A percentile compares a stretch with the other conserved stretches of the same genome.
phyloP scores from a whole-genome alignment of 2,797 vertebrate species.

The Garrulus glandarius region DNA sequence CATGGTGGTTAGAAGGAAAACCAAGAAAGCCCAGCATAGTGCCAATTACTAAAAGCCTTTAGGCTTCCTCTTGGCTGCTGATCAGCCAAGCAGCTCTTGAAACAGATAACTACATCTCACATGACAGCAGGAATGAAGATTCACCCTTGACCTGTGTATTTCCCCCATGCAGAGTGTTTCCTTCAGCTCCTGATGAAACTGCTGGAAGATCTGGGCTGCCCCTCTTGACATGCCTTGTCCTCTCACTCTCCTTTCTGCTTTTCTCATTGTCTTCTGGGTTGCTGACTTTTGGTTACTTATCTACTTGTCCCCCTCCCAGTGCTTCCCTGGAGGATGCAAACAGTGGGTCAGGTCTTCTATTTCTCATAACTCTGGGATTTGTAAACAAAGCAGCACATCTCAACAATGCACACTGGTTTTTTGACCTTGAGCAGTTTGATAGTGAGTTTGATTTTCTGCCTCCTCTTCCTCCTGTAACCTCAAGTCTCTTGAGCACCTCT shows the following conservation, averaged over 20 bases:
- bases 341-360: background rate
- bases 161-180: background rate
- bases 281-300: background rate
- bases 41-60: background rate
- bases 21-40: background rate
- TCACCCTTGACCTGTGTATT: background rate
- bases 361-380: background rate
- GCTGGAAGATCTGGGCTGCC: background rate
- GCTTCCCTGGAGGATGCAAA: background rate
- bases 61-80: background rate
- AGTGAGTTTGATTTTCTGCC: background rate
- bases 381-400: background rate
- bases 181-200: background rate
- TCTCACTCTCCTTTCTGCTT: background rate
- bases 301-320: background rate
- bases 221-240: background rate
- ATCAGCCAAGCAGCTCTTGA: conserved; percentile 2
- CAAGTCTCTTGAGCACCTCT: background rate
- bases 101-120: background rate
- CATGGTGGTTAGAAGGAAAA: background rate
- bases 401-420: background rate
- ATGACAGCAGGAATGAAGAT: background rate
- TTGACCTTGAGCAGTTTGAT: background rate
- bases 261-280: background rate
- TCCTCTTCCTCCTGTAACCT: background rate